Evolutionary conservation across 2,888 invertebrate genomes (phyloP), one percentile per base, ranked within the genome.

Genomic region (Eristalis intricaria): DNA sequence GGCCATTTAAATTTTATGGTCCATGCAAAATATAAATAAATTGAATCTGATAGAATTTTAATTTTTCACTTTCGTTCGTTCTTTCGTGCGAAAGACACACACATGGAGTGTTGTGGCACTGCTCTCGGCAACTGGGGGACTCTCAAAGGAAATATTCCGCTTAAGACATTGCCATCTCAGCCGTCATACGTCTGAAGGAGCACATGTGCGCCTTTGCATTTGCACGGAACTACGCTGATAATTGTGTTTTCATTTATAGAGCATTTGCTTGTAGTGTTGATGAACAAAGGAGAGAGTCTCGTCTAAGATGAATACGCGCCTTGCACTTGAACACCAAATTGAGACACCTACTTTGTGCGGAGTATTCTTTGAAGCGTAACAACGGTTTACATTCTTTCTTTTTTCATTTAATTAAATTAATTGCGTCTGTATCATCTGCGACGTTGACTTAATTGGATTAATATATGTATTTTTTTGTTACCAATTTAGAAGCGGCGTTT

Each of bases 11-110:
- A 71, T 80, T 87, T 87, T 79, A 87, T 84, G 87, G 79, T 35
- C 84, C 87, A 60, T 87, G 75, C 78, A 75, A 83, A 73, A 84
- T 76, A 76, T 84, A 80, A 84, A 84, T 87, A 84, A 87, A 87
- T 87, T 87, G 86, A 87, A 83, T 83, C 83, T 87, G 86, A 87
- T 87, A 79, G 78, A 83, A 86, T 64, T 71, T 70, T 11, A 60
- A 60, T 60, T 29, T 60, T 23, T 26, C 23, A 26, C 29, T 65
- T 70, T 65, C 11, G 19, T 76, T 76, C 22, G 29, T 22, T 23
- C 22, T 11, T 26, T 32, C 56, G 11, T 58, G 61, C 11, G 43
- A 63, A 29, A 43, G 38, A 38, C 38, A 78, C 66, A 69, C 79
- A 77, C 15, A 81, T 68, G 77, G 71, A 66, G 58, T 60, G 40